Base-by-base conservation (phyloP, 1,140 invertebrate genomes). In the Dendrolimus punctatus region DNA sequence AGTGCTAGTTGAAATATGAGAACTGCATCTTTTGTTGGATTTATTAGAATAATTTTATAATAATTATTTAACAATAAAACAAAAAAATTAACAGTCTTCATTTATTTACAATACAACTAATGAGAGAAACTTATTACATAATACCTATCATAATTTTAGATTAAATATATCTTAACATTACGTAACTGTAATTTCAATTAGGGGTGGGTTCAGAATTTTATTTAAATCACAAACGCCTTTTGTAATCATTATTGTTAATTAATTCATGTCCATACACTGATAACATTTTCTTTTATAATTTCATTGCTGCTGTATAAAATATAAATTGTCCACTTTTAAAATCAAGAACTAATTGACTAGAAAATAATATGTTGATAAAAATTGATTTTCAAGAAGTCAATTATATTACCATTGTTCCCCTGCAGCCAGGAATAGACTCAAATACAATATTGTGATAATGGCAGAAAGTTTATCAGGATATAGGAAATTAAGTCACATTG, bases 31-130 rank as follows among this genome's bases (percentile, higher is more conserved):
- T 38, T n/a, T 9, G 38, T 49, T 10, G 5, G 39, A 9, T 40
- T 39, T 44, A 64, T 46, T 71, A 80, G 61, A 72, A 65, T 71
- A 65, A 73, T 72, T 76, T 78, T 75, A 72, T 72, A 73, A 72
- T 23, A 23, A 23, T 23, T 23, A 23, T 64, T 66, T 70, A 78
- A 67, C 58, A 55, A 74, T 65, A 76, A 76, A 76, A 73, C 73
- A 77, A 72, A 48, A 64, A 56, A 47, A 55, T 64, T 58, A 69
- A 72, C 67, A 79, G 58, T 71, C 71, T 75, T 63, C 51, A 52
- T 73, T 82, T 80, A 82, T 82, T 82, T 82, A 82, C 78, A 81
- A 60, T 62, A 55, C 59, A 62, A 40, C 44, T 23, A 23, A 59
- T 50, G 58, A 62, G 62, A 53, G 53, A 70, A 56, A 60, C 67